Percentiles rank a stretch among this genome's conserved stretches.
Evolutionary conservation across 2,113 vertebrate genomes (phyloP).

Genomic region (Brachirus orientalis): DNA sequence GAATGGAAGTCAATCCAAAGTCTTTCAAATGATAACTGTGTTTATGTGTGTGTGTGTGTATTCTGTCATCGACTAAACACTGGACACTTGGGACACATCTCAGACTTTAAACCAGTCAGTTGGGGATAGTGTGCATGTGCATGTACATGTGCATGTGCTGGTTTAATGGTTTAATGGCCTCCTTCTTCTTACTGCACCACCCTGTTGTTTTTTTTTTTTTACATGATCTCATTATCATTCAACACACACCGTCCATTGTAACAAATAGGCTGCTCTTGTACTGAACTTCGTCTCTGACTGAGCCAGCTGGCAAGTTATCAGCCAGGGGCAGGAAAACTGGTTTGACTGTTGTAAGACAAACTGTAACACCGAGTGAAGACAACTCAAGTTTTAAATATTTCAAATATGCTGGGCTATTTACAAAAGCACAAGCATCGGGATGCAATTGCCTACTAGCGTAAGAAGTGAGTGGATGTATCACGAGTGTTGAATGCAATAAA

Average conservation of each 20-base stretch:
- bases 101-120: too few species aligned
- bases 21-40: too few species aligned
- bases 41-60: background rate
- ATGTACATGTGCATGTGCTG: too few species aligned
- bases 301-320: background rate
- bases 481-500: background rate
- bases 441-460: background rate
- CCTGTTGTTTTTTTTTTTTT: background rate
- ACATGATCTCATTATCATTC: background rate
- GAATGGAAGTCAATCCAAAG: too few species aligned
- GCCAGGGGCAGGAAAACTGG: slow-evolving; percentile 27
- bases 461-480: background rate
- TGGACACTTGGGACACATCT: background rate
- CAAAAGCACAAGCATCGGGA: background rate
- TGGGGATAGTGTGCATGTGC: too few species aligned
- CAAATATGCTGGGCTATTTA: background rate
- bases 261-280: background rate
- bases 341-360: slow-evolving; percentile 30
- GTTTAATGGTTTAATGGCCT: too few species aligned
- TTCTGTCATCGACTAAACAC: background rate
- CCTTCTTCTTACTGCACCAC: background rate
- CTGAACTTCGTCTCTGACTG: slow-evolving; percentile 1
- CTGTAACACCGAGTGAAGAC: background rate
- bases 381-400: background rate
- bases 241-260: slow-evolving; percentile 2